Evolutionary conservation across 2,888 invertebrate species (phyloP).

Genomic region (Bombyx huttoni): DNA sequence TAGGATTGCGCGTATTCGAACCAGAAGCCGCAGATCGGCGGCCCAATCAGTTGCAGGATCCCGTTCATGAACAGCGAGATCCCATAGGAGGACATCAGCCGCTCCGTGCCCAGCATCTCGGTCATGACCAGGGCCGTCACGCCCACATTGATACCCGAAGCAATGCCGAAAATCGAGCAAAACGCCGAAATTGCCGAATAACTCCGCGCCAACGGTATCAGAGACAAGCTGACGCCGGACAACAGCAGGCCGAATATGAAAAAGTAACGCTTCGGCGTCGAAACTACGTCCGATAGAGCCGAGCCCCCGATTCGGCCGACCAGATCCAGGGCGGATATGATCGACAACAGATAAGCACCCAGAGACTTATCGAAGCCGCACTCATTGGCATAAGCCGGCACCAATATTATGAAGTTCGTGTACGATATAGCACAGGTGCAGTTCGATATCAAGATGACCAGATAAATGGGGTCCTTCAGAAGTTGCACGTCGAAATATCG

Average conservation of each 20-base stretch:
- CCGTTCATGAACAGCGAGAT: slow-evolving; percentile 90
- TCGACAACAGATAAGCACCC: slow-evolving; percentile 82
- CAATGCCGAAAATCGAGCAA: slow-evolving; percentile 84
- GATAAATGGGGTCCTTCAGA: slow-evolving; percentile 83
- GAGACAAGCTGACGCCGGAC: slow-evolving; percentile 81
- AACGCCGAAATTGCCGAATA: slow-evolving; percentile 77
- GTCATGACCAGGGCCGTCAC: slow-evolving; percentile 91
- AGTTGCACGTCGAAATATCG: slow-evolving; percentile 83
- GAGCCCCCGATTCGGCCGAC: slow-evolving; percentile 89
- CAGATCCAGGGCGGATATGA: slow-evolving; percentile 85
- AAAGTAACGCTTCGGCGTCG: slow-evolving; percentile 86
- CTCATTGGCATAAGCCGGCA: slow-evolving; percentile 82
- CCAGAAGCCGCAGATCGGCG: slow-evolving; percentile 86
- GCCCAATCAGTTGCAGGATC: slow-evolving; percentile 84
- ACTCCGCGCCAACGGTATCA: slow-evolving; percentile 77
- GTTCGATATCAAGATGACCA: slow-evolving; percentile 87
- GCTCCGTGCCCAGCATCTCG: slow-evolving; percentile 86
- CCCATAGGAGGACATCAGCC: slow-evolving; percentile 88
- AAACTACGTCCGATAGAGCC: slow-evolving; percentile 82
- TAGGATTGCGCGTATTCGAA: slow-evolving; percentile 76
- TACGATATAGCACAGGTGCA: slow-evolving; percentile 90
- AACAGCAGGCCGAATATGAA: slow-evolving; percentile 84
- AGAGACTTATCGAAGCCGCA: slow-evolving; percentile 79
- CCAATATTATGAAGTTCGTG: slow-evolving; percentile 86
- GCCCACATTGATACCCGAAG: slow-evolving; percentile 88